phyloP scores from a whole-genome alignment of 2,113 vertebrate genomes.

The Pomatorhinus ruficollis region DNA sequence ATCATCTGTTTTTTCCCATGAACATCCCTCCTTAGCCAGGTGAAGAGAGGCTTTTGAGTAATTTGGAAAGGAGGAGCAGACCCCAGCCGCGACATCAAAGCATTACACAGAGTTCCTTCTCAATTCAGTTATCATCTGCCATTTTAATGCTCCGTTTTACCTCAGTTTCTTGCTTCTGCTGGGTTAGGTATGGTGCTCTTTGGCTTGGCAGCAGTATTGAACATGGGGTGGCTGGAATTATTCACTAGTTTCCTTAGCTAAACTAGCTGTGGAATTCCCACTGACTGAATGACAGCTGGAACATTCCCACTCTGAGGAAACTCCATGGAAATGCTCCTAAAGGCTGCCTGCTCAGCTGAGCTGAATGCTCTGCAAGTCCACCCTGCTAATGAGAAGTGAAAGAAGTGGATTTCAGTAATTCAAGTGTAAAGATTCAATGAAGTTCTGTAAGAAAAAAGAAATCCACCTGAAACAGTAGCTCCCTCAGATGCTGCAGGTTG shows the following conservation, averaged over 20 bases:
- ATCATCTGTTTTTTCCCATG: neutral
- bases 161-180: neutral
- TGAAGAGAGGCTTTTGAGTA: accelerated
- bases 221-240: neutral
- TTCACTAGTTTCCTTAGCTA: neutral
- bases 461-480: neutral
- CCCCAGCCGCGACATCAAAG: neutral
- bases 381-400: neutral
- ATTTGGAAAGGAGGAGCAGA: neutral
- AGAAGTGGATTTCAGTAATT: neutral
- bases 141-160: neutral
- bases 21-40: neutral
- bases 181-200: neutral
- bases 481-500: neutral
- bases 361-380: neutral
- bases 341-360: neutral
- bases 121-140: neutral
- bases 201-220: neutral
- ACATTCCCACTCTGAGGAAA: neutral
- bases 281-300: neutral
- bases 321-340: neutral
- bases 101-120: neutral
- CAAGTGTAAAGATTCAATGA: neutral
- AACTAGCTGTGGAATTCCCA: neutral
- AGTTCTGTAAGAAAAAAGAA: neutral